Evolutionary conservation across 2,797 vertebrate genomes (phyloP).

Genomic region (Sylvia borin): DNA sequence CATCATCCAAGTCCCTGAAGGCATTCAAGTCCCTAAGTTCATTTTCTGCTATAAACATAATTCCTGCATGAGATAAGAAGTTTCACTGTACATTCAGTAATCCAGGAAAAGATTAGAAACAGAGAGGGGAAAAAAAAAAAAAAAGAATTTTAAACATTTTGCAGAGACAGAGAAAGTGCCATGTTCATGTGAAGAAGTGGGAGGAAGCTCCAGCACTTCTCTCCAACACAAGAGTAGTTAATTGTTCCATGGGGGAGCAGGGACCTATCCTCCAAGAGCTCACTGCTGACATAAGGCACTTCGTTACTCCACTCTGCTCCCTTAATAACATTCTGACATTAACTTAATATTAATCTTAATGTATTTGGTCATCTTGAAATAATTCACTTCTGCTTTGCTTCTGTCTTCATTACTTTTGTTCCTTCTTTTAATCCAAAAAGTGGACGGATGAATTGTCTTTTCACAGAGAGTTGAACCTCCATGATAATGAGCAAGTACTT

Average conservation of each 20-base stretch:
- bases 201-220: neutral
- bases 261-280: neutral
- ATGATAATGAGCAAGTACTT: neutral
- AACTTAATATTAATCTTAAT: neutral
- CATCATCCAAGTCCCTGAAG: constrained; percentile 36
- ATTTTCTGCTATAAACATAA: constrained; percentile 56
- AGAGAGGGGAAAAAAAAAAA: neutral
- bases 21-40: constrained; percentile 37
- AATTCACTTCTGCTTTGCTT: neutral
- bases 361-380: neutral
- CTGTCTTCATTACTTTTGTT: neutral
- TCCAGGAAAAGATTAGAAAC: constrained; percentile 63
- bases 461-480: neutral
- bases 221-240: neutral
- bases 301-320: neutral
- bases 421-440: neutral
- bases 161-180: constrained; percentile 7
- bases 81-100: constrained; percentile 47
- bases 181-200: neutral
- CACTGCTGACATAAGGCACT: neutral
- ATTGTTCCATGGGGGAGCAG: neutral
- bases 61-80: constrained; percentile 50
- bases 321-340: neutral
- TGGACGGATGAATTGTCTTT: neutral
- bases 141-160: constrained; percentile 23